phyloP scores from a whole-genome alignment of 2,797 vertebrate genomes.

The Atherinosoma microstoma region DNA sequence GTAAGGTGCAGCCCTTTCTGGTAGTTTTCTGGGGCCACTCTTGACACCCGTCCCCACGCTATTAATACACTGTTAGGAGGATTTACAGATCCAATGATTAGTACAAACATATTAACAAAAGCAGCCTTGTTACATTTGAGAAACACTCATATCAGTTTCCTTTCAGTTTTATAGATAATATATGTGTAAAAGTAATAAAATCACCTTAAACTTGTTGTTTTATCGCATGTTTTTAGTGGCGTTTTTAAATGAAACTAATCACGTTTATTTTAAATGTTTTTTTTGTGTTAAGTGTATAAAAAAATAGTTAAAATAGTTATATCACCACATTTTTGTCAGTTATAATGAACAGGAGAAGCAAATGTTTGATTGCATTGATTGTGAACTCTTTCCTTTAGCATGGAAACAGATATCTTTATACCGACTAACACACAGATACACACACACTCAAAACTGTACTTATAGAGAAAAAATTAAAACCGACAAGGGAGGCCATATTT shows the following conservation, averaged over 20 bases:
- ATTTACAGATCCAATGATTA: background rate
- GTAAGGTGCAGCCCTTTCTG: constrained; percentile 3
- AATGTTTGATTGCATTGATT: constrained; percentile 24
- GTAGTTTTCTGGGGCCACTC: background rate
- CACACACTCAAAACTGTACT: constrained; percentile 10
- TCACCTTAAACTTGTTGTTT: background rate
- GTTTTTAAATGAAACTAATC: background rate
- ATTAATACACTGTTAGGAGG: background rate
- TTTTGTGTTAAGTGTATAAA: no score
- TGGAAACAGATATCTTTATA: constrained; percentile 39
- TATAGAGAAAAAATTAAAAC: constrained; percentile 56
- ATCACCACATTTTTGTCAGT: constrained; percentile 8
- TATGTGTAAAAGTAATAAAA: no score
- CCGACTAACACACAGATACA: constrained; percentile 1
- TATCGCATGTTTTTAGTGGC: background rate
- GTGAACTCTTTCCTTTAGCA: constrained; percentile 27
- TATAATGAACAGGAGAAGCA: constrained; percentile 29
- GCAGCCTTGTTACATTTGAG: background rate
- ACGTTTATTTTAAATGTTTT: background rate
- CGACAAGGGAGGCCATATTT: constrained; percentile 64
- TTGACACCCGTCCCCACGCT: background rate
- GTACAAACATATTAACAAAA: no score
- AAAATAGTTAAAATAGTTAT: background rate
- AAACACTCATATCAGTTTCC: background rate
- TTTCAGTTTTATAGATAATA: background rate